Base-by-base conservation (phyloP, 1,140 invertebrate genomes). In the Heterodera carotae region DNA sequence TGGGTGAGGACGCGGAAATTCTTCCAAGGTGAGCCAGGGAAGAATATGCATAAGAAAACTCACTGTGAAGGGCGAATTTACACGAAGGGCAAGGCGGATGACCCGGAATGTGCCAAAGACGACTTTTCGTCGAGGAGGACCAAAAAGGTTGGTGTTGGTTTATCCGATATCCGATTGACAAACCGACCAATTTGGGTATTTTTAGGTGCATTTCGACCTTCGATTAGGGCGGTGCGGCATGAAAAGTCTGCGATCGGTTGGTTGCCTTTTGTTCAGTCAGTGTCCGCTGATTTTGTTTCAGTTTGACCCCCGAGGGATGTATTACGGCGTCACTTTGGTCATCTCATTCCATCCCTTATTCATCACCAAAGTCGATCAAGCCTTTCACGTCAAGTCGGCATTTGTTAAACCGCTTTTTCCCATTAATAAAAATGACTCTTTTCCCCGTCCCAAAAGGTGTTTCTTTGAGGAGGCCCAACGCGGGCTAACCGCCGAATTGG, bases 331-430 rank as follows among this genome's bases (percentile, higher is more conserved):
- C 62, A 87, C 85, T 10, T 36, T 87, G 6, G 86, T 87, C 48
- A 84, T 87, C 56, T 86, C 84, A 5, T 87, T 87, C 66, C 85
- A 87, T 75, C 86, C 85, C 15, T 59, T 88, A n/a, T 86, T 87
- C 60, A 88, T 87, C 43, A 87, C 85, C 29, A 87, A 88, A 76
- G 85, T 87, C 1, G 85, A 87, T 71, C 86, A 88, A 71, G 85
- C 85, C 27, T 88, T 85, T 68, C 86, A 88, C 72, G 85, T 88
- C 15, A 86, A 86, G 43, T 39, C n/a, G 43, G 34, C 8, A 22
- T 8, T 69, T 3, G 6, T 12, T 8, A 12, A 8, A 0, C 12
- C 39, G 39, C 39, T 22, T 22, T 29, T 69, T 69, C 5, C 2
- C 10, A 33, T 68, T 29, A 27, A n/a, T n/a, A n/a, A n/a, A n/a